These are phyloP conservation scores for Pseudoatta argentina DNA, from an alignment of 1,140 invertebrate species.

Conservation along the genomic window DNA sequence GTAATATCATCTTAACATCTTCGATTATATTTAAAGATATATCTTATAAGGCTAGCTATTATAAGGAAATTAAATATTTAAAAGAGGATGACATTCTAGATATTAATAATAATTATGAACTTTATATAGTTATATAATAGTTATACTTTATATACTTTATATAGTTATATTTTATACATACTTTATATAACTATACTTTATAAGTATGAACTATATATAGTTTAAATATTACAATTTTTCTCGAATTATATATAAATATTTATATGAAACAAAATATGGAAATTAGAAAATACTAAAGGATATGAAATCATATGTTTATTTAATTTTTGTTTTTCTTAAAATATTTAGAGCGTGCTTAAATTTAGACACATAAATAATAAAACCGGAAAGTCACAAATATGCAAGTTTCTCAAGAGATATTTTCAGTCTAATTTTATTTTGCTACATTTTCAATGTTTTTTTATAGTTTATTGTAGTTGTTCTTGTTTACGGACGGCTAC, in stretches of 20 bases:
- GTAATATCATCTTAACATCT: neutral
- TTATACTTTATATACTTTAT: too few relatives aligned
- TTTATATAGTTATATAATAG: neutral
- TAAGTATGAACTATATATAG: too few relatives aligned
- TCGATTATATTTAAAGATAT: neutral
- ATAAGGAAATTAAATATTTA: neutral
- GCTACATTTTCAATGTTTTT: slow-evolving; percentile 6
- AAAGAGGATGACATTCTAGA: too few relatives aligned
- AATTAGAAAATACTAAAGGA: neutral
- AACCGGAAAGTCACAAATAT: slow-evolving; percentile 22
- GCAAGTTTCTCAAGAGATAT: slow-evolving; percentile 12
- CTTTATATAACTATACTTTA: too few relatives aligned
- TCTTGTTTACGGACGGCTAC: neutral
- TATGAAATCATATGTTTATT: neutral
- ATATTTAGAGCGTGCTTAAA: neutral
- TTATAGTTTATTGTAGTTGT: neutral
- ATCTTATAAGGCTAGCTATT: too few relatives aligned
- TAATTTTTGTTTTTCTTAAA: slow-evolving; percentile 13
- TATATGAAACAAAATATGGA: neutral
- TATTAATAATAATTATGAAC: neutral
- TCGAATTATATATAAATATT: neutral
- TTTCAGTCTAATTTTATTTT: slow-evolving; percentile 22
- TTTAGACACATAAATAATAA: neutral
- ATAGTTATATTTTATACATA: too few relatives aligned
- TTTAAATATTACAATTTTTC: neutral